phyloP scores from a whole-genome alignment of 2,113 vertebrate species.

The Alethe castanea region DNA sequence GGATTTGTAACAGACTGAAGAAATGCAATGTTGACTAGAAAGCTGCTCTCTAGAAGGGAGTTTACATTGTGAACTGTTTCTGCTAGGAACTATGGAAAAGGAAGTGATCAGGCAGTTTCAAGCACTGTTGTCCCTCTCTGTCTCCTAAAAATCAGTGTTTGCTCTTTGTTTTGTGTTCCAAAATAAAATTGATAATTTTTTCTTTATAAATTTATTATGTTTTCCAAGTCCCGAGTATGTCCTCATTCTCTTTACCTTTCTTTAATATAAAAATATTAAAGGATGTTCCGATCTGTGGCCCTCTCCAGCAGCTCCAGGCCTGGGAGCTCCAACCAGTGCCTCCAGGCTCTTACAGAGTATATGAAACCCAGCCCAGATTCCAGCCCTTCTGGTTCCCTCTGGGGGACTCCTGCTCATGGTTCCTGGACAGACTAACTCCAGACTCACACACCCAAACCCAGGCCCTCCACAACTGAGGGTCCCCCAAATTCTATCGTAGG shows the following conservation, averaged over 20 bases:
- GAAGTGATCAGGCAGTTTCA: background rate
- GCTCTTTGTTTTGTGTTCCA: background rate
- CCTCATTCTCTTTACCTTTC: background rate
- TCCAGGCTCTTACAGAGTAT: background rate
- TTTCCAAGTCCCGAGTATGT: background rate
- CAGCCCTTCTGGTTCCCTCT: background rate
- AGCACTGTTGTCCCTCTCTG: background rate
- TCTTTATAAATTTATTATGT: background rate
- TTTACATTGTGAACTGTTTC: background rate
- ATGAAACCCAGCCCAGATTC: background rate
- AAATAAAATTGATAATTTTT: background rate
- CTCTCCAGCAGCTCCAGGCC: background rate
- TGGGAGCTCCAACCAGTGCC: background rate
- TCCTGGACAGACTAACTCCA: background rate
- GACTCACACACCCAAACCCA: background rate
- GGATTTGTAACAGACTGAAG: background rate
- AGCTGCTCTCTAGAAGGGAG: background rate
- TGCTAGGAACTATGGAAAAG: background rate
- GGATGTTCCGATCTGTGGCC: background rate
- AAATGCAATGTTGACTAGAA: background rate
- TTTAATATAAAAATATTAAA: background rate
- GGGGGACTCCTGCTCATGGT: accelerated
- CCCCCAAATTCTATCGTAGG: accelerated
- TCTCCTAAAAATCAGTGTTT: background rate
- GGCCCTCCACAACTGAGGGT: too few relatives aligned